Evolutionary conservation across 2,797 vertebrate genomes (phyloP).

Genomic region (Merluccius polli): DNA sequence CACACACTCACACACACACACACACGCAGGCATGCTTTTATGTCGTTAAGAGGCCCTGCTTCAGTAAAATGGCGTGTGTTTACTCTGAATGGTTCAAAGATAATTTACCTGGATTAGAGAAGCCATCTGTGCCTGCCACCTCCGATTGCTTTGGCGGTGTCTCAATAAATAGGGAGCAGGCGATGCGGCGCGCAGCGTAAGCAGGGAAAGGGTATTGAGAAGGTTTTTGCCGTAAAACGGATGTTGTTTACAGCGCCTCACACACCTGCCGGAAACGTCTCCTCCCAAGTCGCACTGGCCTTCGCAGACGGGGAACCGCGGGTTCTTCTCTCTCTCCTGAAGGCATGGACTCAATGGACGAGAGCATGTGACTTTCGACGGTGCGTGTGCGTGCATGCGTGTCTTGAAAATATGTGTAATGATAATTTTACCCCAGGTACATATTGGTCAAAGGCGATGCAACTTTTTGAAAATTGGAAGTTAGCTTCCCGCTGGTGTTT

Average conservation of each 20-base stretch:
- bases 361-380: not conserved
- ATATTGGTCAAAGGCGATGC: not conserved
- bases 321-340: not conserved
- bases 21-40: constrained; percentile 33
- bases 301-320: not conserved
- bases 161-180: constrained; percentile 74
- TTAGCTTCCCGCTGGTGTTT: not conserved
- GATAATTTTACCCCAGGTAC: not conserved
- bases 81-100: constrained; percentile 74
- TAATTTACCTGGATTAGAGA: constrained; percentile 78
- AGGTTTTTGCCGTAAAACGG: constrained; percentile 35
- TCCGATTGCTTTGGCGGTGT: constrained; percentile 71
- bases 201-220: constrained; percentile 29
- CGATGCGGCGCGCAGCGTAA: constrained; percentile 35
- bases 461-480: not conserved
- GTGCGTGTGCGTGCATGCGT: too few relatives aligned
- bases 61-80: constrained; percentile 62
- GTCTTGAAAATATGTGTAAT: not conserved
- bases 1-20: constrained; percentile 5
- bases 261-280: not conserved
- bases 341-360: too few relatives aligned
- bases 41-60: constrained; percentile 47
- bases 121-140: constrained; percentile 74
- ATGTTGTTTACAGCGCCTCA: constrained; percentile 25
- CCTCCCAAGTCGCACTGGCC: not conserved